These are phyloP conservation scores for Ivindomyrus marchei DNA, from an alignment of 2,113 vertebrate genomes.

Conservation along the genomic window DNA sequence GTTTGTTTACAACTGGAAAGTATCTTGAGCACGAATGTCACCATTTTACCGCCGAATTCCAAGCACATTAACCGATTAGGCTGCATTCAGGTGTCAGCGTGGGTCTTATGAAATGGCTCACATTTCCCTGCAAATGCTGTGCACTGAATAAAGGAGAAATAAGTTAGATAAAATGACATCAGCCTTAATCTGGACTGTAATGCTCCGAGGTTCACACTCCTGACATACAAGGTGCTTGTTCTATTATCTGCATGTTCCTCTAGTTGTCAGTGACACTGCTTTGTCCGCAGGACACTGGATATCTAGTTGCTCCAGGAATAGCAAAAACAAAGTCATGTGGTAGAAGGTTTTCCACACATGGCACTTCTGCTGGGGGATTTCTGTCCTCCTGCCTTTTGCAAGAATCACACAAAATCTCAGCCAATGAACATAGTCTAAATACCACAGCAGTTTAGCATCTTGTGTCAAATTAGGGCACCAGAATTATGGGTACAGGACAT, in stretches of 20 bases:
- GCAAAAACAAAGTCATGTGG: constrained; percentile 10
- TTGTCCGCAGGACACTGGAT: not conserved
- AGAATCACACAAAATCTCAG: not conserved
- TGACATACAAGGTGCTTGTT: constrained; percentile 6
- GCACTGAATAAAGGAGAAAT: not conserved
- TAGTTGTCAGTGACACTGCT: not conserved
- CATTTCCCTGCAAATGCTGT: not conserved
- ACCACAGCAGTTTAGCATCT: not conserved
- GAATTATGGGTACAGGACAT: not conserved
- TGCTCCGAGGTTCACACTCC: not conserved
- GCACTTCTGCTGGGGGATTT: not conserved
- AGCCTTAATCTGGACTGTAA: not conserved
- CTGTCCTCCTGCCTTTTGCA: not conserved
- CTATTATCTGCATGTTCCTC: not conserved
- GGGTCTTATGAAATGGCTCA: not conserved
- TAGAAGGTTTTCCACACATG: not conserved
- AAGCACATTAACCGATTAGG: not conserved
- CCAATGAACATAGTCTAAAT: not conserved
- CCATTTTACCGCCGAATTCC: not conserved
- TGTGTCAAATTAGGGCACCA: not conserved
- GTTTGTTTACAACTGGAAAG: not conserved
- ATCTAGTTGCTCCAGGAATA: constrained; percentile 7
- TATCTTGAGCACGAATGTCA: not conserved
- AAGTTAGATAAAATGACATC: not conserved
- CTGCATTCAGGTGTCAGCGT: not conserved